Evolutionary conservation across 2,113 vertebrate genomes (phyloP).

Genomic region (Carassius auratus): DNA sequence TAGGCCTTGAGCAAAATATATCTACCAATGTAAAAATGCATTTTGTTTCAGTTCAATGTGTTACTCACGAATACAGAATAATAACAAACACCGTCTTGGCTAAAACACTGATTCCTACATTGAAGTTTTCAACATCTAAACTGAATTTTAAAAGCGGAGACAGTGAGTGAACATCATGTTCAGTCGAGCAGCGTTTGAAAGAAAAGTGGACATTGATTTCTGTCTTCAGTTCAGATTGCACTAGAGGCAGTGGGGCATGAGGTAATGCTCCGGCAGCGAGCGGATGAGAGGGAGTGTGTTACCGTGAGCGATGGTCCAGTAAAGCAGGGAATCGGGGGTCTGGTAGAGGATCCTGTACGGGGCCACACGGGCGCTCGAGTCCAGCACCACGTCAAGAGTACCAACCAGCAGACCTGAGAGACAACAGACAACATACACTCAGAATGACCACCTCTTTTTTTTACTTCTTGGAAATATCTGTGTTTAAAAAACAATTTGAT

Average conservation of each 20-base stretch:
- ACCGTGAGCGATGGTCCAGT: slow-evolving; percentile 98
- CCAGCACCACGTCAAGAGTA: slow-evolving; percentile 94
- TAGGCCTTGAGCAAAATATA: not conserved
- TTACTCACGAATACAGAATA: not conserved
- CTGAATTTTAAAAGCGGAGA: not conserved
- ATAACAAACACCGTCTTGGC: not conserved
- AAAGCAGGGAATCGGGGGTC: slow-evolving; percentile 91
- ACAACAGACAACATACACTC: not conserved
- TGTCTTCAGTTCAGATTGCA: too few relatives aligned
- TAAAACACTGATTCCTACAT: not conserved
- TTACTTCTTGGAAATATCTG: too few relatives aligned
- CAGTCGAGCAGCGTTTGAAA: slow-evolving; percentile 26
- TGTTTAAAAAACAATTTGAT: too few relatives aligned
- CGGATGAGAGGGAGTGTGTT: slow-evolving; percentile 41
- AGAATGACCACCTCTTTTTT: too few relatives aligned
- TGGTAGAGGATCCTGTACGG: slow-evolving; percentile 97
- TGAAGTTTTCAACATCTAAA: not conserved
- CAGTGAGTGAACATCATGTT: not conserved
- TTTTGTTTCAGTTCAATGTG: not conserved
- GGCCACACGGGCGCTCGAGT: slow-evolving; percentile 94
- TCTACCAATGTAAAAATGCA: not conserved
- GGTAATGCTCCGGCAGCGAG: slow-evolving; percentile 62
- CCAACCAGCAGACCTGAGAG: slow-evolving; percentile 90
- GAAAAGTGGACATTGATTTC: slow-evolving; percentile 40
- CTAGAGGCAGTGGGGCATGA: slow-evolving; percentile 55